Evolutionary conservation across 2,113 vertebrate genomes (phyloP).

Genomic region (Cricetomys ansorgei): DNA sequence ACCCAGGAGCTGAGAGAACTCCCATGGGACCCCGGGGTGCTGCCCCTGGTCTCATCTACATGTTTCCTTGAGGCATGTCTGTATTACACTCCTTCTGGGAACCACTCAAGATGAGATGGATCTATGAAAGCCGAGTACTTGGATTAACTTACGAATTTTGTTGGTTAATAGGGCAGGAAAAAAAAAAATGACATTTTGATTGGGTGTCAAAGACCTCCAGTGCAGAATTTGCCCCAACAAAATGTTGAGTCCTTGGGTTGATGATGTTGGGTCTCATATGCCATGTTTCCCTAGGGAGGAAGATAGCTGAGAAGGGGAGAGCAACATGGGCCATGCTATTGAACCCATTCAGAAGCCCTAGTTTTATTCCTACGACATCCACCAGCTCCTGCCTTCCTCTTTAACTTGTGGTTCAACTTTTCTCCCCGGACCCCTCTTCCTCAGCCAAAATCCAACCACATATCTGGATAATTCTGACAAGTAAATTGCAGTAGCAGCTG

Average conservation of each 20-base stretch:
- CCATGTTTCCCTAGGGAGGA: not conserved
- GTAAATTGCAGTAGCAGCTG: too few relatives aligned
- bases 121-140: not conserved
- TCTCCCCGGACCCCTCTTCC: too few relatives aligned
- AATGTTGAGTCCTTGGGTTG: not conserved
- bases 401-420: not conserved
- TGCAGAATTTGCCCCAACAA: not conserved
- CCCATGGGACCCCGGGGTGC: fast-evolving
- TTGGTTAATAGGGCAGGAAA: not conserved
- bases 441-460: too few relatives aligned
- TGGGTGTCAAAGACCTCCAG: not conserved
- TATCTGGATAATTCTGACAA: too few relatives aligned
- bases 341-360: not conserved
- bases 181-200: not conserved
- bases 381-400: not conserved
- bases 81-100: not conserved
- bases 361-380: not conserved
- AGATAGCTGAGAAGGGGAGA: not conserved
- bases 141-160: not conserved
- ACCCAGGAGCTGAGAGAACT: not conserved
- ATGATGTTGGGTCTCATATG: not conserved
- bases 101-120: not conserved
- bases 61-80: not conserved
- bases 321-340: fast-evolving
- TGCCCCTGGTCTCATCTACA: not conserved